phyloP scores from a whole-genome alignment of 2,888 invertebrate species.

The Cylindroiulus punctatus region DNA sequence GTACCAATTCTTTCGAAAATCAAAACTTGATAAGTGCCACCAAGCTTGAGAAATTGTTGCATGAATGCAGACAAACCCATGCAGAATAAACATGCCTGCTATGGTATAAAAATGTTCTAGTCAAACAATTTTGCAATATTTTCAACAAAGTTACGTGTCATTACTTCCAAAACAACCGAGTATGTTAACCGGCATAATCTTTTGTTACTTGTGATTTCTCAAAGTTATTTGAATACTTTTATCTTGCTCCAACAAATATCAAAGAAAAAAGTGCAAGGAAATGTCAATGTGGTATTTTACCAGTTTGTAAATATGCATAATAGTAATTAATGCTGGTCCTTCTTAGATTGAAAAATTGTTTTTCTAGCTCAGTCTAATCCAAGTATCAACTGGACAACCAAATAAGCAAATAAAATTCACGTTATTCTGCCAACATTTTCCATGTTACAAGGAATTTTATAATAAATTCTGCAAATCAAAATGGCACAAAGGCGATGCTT shows the following conservation, averaged over 20 bases:
- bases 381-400: neutral
- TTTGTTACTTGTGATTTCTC: neutral
- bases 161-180: neutral
- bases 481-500: neutral
- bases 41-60: neutral
- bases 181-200: neutral
- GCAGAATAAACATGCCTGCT: neutral
- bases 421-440: neutral
- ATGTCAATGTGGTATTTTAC: neutral
- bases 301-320: neutral
- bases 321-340: neutral
- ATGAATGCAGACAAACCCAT: neutral
- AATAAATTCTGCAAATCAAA: neutral
- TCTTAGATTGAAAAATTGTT: neutral
- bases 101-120: neutral
- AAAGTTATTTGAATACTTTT: neutral
- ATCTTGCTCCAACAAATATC: neutral
- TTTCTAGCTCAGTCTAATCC: conserved; percentile 1
- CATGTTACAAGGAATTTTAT: neutral
- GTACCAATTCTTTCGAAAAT: neutral
- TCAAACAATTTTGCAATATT: conserved; percentile 1
- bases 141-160: neutral
- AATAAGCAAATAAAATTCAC: neutral
- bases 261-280: neutral
- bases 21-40: neutral